Base-by-base conservation (phyloP, 2,888 invertebrate species). In the Lacanobia wlatinum region DNA sequence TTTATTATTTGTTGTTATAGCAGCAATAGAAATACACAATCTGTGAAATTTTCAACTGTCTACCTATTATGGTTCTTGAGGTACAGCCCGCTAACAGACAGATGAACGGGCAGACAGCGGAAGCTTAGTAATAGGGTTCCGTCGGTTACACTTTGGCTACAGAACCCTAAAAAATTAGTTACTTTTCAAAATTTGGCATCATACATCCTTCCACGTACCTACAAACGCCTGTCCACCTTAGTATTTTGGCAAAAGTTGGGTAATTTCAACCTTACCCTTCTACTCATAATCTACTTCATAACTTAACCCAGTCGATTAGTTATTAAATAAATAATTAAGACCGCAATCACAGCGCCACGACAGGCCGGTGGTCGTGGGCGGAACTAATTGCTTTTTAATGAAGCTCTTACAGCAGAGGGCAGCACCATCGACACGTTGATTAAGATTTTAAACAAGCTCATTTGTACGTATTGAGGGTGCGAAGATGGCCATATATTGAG, bases 351-450 rank as follows among this genome's bases (percentile, higher is more conserved):
- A 56, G 52, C 46, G 77, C 21, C 63, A 55, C 50, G 21, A 55
- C 62, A 34, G 43, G 53, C 53, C 46, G 48, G 50, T 63, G 43
- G 60, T 50, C 34, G 64, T 58, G 55, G 40, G 18, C 63, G 38
- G 23, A 21, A 60, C 56, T 82, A 84, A 84, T 83, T 84, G 70
- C 82, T 78, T 84, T 82, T 75, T 78, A 84, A 83, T 84, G 70
- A 82, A 82, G 21, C 50, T 73, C 69, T 82, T 70, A 53, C 48
- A 52, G 5, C 58, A 7, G 16, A 18, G 16, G 58, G 21, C 21
- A 9, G 7, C 40, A 38, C 34, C 34, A 62, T 52, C 18, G 71
- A 71, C 70, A 21, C 43, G 67, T 70, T 82, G 43, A 78, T 84
- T 63, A 74, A 68, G 60, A 79, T 78, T 84, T 78, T 70, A 68